Evolutionary conservation across 2,888 invertebrate genomes (phyloP).

Genomic region (Drosophila kambysellisi): DNA sequence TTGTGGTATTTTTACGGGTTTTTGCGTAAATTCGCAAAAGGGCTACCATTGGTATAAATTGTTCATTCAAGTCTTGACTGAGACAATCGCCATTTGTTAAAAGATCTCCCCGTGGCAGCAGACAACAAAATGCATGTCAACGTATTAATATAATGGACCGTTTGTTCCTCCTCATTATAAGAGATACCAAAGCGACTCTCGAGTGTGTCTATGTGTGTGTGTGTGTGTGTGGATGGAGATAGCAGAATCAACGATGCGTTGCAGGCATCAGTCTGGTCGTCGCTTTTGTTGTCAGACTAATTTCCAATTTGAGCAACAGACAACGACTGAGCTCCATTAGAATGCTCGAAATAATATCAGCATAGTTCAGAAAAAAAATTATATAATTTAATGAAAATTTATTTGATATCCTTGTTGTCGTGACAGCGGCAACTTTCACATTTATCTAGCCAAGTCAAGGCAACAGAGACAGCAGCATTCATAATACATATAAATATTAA

Average conservation of each 20-base stretch:
- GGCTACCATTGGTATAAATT: conserved; percentile 10
- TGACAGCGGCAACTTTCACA: conserved; percentile 31
- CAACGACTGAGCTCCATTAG: conserved; percentile 20
- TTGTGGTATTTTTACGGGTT: conserved; percentile 5
- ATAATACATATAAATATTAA: conserved; percentile 36
- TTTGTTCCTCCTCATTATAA: conserved; percentile 23
- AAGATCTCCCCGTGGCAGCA: background rate
- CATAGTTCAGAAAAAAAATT: conserved; percentile 5
- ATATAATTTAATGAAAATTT: conserved; percentile 54
- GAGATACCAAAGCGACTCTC: conserved; percentile 8
- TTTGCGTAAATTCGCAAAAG: background rate
- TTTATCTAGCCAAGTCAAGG: conserved; percentile 11
- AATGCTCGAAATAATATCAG: conserved; percentile 8
- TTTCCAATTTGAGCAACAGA: conserved; percentile 32
- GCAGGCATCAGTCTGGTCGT: conserved; percentile 1
- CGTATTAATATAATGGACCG: conserved; percentile 42
- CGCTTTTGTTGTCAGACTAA: conserved; percentile 41
- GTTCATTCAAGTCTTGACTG: background rate
- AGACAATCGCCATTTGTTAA: conserved; percentile 14
- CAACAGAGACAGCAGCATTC: conserved; percentile 7
- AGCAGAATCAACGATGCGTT: conserved; percentile 1
- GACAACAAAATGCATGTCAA: conserved; percentile 16
- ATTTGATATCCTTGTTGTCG: conserved; percentile 48
- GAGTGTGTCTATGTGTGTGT: background rate
- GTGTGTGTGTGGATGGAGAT: background rate